phyloP scores from a whole-genome alignment of 1,140 invertebrate species.

The Bombus fervidus region DNA sequence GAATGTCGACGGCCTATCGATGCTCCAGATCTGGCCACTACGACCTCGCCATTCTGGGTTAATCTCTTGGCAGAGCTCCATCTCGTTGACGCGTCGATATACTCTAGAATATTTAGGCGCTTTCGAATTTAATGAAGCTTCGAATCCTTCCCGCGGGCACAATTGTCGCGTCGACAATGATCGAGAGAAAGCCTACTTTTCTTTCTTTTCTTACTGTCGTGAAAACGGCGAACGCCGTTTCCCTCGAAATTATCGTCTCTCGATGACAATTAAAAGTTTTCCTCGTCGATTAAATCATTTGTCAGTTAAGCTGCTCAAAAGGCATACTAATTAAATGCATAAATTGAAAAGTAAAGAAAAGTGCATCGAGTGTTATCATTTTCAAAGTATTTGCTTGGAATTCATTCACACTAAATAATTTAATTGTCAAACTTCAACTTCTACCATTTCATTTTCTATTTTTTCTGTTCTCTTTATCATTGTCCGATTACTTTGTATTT shows the following conservation, averaged over 20 bases:
- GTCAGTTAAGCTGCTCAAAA: no score
- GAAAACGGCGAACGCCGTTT: no score
- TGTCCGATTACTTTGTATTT: background rate
- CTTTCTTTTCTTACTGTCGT: background rate
- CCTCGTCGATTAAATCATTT: no score
- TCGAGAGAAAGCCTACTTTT: background rate
- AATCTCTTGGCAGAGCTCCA: constrained; percentile 63
- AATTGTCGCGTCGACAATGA: constrained; percentile 4
- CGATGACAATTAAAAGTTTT: no score
- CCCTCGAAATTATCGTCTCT: no score
- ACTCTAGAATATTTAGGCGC: constrained; percentile 30
- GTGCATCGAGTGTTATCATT: no score
- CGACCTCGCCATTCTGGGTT: constrained; percentile 61
- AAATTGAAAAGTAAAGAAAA: no score
- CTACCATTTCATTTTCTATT: background rate
- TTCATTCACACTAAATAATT: no score
- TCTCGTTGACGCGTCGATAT: constrained; percentile 50
- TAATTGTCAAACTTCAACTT: no score
- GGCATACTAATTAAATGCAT: no score
- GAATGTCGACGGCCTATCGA: constrained; percentile 62
- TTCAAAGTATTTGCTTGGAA: no score
- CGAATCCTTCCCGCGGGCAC: background rate
- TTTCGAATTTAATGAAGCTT: constrained; percentile 32
- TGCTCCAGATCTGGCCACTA: constrained; percentile 62
- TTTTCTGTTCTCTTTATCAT: background rate